phyloP scores from a whole-genome alignment of 1,140 invertebrate genomes.

The Micrasema minimum region DNA sequence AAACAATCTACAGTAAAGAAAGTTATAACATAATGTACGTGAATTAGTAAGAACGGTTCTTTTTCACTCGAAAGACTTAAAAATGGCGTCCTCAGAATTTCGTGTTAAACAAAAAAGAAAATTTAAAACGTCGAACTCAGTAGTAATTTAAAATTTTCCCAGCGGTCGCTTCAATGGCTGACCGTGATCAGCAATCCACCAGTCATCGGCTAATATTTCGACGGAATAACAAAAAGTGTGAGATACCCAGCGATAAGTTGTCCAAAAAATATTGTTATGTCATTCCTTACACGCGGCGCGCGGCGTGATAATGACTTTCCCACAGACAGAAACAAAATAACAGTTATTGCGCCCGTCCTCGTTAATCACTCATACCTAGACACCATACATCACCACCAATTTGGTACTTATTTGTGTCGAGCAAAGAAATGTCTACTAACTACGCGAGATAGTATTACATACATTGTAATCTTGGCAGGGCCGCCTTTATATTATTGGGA shows the following conservation, averaged over 20 bases:
- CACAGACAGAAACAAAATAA: constrained; percentile 48
- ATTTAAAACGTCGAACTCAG: too few species aligned
- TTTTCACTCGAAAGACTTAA: too few species aligned
- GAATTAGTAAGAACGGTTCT: too few species aligned
- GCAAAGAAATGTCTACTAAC: too few species aligned
- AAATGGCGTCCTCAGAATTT: too few species aligned
- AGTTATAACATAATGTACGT: too few species aligned
- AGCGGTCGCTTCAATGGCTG: constrained; percentile 29
- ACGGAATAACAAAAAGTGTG: constrained; percentile 30
- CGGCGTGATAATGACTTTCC: constrained; percentile 50
- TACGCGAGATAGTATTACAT: too few species aligned
- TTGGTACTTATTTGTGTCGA: too few species aligned
- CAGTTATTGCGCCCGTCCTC: constrained; percentile 46
- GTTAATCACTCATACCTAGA: constrained; percentile 37
- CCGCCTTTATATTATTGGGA: too few species aligned
- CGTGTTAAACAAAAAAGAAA: too few species aligned
- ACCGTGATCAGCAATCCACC: constrained; percentile 21
- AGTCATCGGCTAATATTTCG: constrained; percentile 39
- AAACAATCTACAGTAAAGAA: too few species aligned
- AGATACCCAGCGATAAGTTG: constrained; percentile 37
- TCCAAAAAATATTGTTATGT: constrained; percentile 47
- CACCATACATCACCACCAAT: neutral
- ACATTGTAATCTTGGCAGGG: too few species aligned
- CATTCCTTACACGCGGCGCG: constrained; percentile 44
- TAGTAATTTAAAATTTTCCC: constrained; percentile 19